Conservation (phyloP, 2,113 vertebrate genomes). For the Centrocercus urophasianus region DNA sequence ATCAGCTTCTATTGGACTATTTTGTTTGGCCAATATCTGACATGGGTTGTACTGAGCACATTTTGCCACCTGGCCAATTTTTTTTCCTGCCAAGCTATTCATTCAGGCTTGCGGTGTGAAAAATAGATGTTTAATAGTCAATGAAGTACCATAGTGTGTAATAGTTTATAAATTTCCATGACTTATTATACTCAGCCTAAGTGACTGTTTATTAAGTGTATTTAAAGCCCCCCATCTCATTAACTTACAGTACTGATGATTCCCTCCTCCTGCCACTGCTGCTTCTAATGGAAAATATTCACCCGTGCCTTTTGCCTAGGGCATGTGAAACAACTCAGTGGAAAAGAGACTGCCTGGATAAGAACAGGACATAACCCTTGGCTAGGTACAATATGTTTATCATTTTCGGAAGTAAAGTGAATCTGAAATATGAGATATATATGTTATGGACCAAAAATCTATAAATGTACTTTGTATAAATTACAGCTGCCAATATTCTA, state of each 20-base stretch:
- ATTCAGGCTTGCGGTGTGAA: constrained; percentile 78
- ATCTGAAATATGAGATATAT: background rate
- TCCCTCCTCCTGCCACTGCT: constrained; percentile 61
- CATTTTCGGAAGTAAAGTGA: constrained; percentile 12
- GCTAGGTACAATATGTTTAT: constrained; percentile 9
- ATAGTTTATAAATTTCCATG: constrained; percentile 82
- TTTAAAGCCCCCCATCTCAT: constrained; percentile 74
- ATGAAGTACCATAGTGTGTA: constrained; percentile 73
- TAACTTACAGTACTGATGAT: constrained; percentile 72
- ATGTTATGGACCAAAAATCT: background rate
- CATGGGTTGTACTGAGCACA: constrained; percentile 64
- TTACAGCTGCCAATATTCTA: constrained; percentile 54
- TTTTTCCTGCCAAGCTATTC: constrained; percentile 77
- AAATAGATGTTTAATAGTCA: constrained; percentile 78
- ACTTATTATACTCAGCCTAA: constrained; percentile 75
- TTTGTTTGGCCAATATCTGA: constrained; percentile 75
- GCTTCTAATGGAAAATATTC: constrained; percentile 73
- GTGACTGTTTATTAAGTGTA: constrained; percentile 75
- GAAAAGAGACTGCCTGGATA: constrained; percentile 56
- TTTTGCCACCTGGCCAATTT: constrained; percentile 77
- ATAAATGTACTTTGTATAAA: background rate
- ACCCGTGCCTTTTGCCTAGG: constrained; percentile 58
- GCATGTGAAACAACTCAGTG: constrained; percentile 28
- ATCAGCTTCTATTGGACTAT: constrained; percentile 63
- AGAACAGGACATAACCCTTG: constrained; percentile 56